Conservation (phyloP, 2,888 invertebrate genomes). For the Ophioninae sp. region DNA sequence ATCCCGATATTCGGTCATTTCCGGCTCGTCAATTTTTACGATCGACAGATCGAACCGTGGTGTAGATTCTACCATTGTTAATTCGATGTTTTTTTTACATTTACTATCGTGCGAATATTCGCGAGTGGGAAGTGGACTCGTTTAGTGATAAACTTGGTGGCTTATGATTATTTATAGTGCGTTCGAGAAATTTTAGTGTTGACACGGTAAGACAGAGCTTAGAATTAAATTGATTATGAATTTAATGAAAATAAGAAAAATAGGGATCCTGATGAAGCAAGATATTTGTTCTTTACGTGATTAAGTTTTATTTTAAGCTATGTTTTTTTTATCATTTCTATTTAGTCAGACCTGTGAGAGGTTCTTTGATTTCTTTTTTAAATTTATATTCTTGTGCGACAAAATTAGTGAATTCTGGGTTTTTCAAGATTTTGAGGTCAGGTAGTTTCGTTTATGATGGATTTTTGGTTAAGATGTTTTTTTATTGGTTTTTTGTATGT, state of each 20-base stretch:
- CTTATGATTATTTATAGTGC: background rate
- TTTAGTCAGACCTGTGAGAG: too few species aligned
- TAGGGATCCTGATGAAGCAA: background rate
- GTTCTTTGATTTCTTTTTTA: too few species aligned
- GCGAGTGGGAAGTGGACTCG: background rate
- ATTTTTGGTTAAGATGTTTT: background rate
- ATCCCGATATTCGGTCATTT: background rate
- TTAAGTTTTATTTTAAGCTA: too few species aligned
- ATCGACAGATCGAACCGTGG: background rate
- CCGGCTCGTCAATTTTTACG: background rate
- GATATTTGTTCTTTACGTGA: background rate
- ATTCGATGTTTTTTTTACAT: background rate
- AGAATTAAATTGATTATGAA: background rate
- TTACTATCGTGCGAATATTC: background rate
- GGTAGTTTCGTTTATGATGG: background rate
- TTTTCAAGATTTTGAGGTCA: background rate
- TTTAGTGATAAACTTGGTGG: background rate
- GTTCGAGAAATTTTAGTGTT: background rate
- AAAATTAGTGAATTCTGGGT: too few species aligned
- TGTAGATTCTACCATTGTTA: background rate
- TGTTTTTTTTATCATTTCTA: too few species aligned
- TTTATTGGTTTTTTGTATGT: background rate
- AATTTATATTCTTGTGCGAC: too few species aligned
- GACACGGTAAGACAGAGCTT: background rate
- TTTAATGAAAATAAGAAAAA: background rate